Evolutionary conservation across 1,140 invertebrate genomes (phyloP).

Genomic region (Drosophila tristis): DNA sequence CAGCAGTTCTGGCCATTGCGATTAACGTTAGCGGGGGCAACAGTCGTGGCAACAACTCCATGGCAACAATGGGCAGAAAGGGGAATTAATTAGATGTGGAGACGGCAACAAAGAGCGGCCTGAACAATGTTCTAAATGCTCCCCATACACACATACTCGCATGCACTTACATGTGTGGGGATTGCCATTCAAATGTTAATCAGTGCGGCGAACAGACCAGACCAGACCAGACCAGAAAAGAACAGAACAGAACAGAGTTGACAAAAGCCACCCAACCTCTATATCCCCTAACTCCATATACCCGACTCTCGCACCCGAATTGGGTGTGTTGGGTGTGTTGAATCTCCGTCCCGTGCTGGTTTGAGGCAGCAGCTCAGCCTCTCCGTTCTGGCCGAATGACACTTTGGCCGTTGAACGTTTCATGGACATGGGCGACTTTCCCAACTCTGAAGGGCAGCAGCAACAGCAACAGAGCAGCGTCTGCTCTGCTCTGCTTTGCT

Average conservation of each 20-base stretch:
- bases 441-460: slow-evolving; percentile 67
- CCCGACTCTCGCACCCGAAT: slow-evolving; percentile 23
- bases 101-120: slow-evolving; percentile 68
- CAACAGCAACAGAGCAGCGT: not conserved
- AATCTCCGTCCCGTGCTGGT: not conserved
- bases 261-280: slow-evolving; percentile 54
- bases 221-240: slow-evolving; percentile 19
- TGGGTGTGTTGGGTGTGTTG: slow-evolving; percentile 54
- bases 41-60: slow-evolving; percentile 55
- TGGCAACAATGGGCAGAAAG: slow-evolving; percentile 66
- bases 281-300: slow-evolving; percentile 5
- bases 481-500: slow-evolving; percentile 1
- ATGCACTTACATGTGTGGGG: slow-evolving; percentile 14
- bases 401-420: slow-evolving; percentile 70
- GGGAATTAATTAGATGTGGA: slow-evolving; percentile 82
- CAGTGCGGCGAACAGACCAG: slow-evolving; percentile 60
- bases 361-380: slow-evolving; percentile 26
- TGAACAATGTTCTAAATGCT: slow-evolving; percentile 74
- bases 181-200: slow-evolving; percentile 83
- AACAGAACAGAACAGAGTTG: slow-evolving; percentile 35
- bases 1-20: slow-evolving; percentile 28
- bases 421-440: slow-evolving; percentile 67
- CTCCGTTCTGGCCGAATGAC: slow-evolving; percentile 75
- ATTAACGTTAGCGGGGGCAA: slow-evolving; percentile 69
- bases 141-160: not conserved